Evolutionary conservation across 2,113 vertebrate genomes (phyloP).

Genomic region (Zonotrichia leucophrys): DNA sequence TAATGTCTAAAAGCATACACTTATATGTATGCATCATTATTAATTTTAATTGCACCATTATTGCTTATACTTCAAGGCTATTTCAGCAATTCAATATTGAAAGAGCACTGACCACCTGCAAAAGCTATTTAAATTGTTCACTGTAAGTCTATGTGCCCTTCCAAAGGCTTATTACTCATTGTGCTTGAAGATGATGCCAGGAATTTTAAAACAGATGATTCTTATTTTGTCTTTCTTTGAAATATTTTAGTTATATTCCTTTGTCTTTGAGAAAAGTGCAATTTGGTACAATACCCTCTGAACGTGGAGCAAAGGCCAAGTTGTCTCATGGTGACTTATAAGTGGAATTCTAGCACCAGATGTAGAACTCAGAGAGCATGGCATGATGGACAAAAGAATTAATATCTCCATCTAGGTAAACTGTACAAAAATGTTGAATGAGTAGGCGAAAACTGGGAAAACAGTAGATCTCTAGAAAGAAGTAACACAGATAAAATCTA

Average conservation of each 20-base stretch:
- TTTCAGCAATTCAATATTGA: neutral
- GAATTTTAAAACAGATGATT: neutral
- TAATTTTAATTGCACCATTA: neutral
- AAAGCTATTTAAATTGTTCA: neutral
- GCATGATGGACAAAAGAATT: neutral
- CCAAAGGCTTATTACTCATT: neutral
- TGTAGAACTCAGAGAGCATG: neutral
- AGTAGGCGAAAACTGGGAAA: accelerated
- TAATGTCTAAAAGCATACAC: neutral
- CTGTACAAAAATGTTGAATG: neutral
- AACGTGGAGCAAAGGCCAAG: neutral
- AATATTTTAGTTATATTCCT: neutral
- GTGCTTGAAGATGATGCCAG: neutral
- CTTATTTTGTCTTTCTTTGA: neutral
- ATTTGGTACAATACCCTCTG: neutral
- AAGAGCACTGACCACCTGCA: neutral
- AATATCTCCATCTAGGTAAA: neutral
- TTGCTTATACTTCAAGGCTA: neutral
- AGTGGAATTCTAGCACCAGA: neutral
- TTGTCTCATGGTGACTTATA: neutral
- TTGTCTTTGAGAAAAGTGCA: neutral
- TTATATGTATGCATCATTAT: neutral
- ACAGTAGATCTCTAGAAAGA: neutral
- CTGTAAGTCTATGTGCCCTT: neutral
- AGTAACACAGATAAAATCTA: neutral